Evolutionary conservation across 2,113 vertebrate species (phyloP).

Genomic region (Lophochroa leadbeateri): DNA sequence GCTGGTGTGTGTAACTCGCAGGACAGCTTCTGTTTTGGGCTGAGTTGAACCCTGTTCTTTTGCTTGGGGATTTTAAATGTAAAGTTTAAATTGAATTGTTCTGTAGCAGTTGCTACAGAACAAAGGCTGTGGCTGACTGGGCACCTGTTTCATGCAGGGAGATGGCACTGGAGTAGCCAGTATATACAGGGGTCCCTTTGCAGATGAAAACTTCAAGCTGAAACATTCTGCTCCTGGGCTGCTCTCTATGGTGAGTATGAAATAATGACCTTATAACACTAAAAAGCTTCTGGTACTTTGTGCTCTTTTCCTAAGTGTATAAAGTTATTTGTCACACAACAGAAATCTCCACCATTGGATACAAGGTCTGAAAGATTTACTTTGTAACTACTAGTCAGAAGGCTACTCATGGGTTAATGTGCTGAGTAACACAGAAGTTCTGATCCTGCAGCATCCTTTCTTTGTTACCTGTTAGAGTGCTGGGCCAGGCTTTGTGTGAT

Average conservation of each 20-base stretch:
- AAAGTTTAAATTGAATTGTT: background rate
- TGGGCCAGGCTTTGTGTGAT: background rate
- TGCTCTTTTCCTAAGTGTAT: background rate
- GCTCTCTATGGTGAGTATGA: slow-evolving; percentile 88
- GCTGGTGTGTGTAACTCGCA: background rate
- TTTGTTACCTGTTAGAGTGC: background rate
- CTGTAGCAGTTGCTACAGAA: background rate
- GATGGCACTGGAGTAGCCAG: slow-evolving; percentile 96
- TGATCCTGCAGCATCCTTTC: background rate
- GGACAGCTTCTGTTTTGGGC: background rate
- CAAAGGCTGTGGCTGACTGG: background rate
- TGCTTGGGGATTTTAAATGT: background rate
- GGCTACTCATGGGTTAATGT: background rate
- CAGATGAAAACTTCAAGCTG: slow-evolving; percentile 94
- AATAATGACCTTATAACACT: background rate
- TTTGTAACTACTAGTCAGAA: background rate
- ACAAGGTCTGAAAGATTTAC: background rate
- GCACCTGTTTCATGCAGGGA: slow-evolving; percentile 74
- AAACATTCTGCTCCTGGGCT: slow-evolving; percentile 90
- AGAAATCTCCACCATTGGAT: background rate
- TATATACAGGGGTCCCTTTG: slow-evolving; percentile 95
- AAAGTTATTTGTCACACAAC: background rate
- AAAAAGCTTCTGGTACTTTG: background rate
- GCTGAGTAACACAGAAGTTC: background rate
- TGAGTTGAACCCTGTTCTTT: background rate